phyloP scores from a whole-genome alignment of 30 jellyfish, hydroid and myxozoan species.

The Aurelia sp. region DNA sequence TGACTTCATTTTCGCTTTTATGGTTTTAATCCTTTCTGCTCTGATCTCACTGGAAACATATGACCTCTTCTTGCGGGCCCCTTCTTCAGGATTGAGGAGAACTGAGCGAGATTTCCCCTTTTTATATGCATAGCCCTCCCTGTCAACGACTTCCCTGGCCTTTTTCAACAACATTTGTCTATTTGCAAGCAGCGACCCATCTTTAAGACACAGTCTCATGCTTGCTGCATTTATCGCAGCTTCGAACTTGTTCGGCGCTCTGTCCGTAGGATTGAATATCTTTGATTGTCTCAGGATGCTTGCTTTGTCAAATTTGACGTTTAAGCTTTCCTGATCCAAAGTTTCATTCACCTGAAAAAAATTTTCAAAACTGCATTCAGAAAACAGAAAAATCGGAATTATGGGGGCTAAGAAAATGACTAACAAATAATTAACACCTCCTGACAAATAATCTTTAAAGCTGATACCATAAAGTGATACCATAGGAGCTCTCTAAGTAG shows the following conservation, averaged over 20 bases:
- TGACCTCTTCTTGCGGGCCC: neutral
- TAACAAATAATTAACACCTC: no score
- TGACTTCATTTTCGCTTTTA: neutral
- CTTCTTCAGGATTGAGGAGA: slow-evolving; percentile 11
- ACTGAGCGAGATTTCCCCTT: slow-evolving; percentile 23
- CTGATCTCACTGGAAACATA: slow-evolving; percentile 2
- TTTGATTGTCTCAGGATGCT: neutral
- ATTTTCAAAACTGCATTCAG: no score
- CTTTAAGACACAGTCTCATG: neutral
- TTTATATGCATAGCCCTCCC: slow-evolving; percentile 6
- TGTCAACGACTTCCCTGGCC: slow-evolving; percentile 2
- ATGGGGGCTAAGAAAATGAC: no score
- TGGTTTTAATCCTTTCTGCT: neutral
- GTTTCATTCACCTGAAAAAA: no score
- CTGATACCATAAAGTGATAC: no score
- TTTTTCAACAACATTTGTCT: neutral
- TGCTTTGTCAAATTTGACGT: no score
- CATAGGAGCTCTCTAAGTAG: no score
- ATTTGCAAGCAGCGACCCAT: neutral
- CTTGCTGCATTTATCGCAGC: neutral
- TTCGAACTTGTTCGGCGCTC: neutral
- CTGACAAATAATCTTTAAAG: no score
- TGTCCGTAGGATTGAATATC: neutral
- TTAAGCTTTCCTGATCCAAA: no score
- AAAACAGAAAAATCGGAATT: no score